Percentiles rank a stretch among this genome's conserved stretches.
Conservation (phyloP, 2,113 vertebrate genomes). For the Xiphophorus hellerii region DNA sequence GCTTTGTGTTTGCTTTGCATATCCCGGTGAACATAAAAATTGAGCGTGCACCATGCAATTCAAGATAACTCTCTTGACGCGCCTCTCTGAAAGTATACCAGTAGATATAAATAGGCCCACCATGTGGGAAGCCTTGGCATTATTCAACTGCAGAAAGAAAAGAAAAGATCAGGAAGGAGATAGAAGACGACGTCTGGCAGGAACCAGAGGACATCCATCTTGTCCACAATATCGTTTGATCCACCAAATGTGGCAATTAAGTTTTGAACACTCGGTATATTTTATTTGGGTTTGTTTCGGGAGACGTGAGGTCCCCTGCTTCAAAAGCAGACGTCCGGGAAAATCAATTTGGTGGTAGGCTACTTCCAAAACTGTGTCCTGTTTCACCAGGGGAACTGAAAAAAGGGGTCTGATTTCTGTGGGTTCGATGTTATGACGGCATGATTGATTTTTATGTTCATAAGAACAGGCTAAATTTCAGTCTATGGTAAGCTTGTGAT, state of each 20-base stretch:
- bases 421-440: conserved; percentile 30
- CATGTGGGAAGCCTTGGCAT: conserved; percentile 1
- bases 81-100: no score
- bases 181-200: conserved; percentile 23
- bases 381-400: conserved; percentile 6
- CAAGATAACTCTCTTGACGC: background rate
- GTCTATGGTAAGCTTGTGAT: conserved; percentile 55
- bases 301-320: background rate
- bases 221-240: conserved; percentile 33
- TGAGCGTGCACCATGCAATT: background rate
- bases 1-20: background rate
- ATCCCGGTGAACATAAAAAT: background rate
- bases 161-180: conserved; percentile 33
- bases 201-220: conserved; percentile 44
- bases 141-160: conserved; percentile 29
- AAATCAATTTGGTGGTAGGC: background rate
- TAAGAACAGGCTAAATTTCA: conserved; percentile 32
- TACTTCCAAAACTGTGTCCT: conserved; percentile 1
- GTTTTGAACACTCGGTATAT: conserved; percentile 6
- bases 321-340: conserved; percentile 18
- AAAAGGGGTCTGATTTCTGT: conserved; percentile 34
- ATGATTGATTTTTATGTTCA: conserved; percentile 56
- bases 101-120: no score
- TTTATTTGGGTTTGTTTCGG: conserved; percentile 45
- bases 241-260: conserved; percentile 26